These are phyloP conservation scores for Petrocephalus microphthalmus DNA, from an alignment of 2,113 vertebrate species.

Conservation along the genomic window DNA sequence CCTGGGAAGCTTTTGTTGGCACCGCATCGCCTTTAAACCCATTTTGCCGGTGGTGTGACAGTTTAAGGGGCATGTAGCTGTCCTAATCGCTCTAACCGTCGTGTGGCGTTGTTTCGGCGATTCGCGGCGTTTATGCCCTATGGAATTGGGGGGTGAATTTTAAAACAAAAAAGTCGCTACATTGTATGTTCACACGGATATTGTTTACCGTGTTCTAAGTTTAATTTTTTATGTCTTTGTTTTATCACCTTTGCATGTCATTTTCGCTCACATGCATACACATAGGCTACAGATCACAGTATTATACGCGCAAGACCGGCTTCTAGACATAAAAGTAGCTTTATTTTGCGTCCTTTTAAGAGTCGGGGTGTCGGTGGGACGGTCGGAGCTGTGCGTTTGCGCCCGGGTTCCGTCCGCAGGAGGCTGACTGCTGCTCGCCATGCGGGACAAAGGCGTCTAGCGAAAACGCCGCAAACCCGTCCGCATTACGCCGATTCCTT, in stretches of 20 bases:
- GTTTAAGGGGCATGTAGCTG: conserved; percentile 16
- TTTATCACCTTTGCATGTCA: not conserved
- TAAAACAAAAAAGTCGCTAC: not conserved
- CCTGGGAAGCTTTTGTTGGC: conserved; percentile 31
- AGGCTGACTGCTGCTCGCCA: not conserved
- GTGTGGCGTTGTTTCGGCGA: conserved; percentile 45
- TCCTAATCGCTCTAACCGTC: conserved; percentile 38
- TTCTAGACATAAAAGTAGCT: not conserved
- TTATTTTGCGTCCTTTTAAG: not conserved
- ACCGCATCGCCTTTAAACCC: conserved; percentile 44
- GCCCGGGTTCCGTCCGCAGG: not conserved
- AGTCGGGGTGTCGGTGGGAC: not conserved
- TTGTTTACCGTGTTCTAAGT: not conserved
- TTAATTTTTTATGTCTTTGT: not conserved
- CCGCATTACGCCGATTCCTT: not conserved
- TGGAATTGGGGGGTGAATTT: not conserved
- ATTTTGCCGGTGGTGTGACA: conserved; percentile 35
- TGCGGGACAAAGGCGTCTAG: not conserved
- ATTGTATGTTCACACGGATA: not conserved
- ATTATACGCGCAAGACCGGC: not conserved
- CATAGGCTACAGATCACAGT: not conserved
- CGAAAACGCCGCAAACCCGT: not conserved
- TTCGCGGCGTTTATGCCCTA: not conserved
- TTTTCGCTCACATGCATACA: not conserved
- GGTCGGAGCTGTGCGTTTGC: not conserved